Evolutionary conservation across 2,888 invertebrate genomes (phyloP).

Genomic region (Caenorhabditis sinica): DNA sequence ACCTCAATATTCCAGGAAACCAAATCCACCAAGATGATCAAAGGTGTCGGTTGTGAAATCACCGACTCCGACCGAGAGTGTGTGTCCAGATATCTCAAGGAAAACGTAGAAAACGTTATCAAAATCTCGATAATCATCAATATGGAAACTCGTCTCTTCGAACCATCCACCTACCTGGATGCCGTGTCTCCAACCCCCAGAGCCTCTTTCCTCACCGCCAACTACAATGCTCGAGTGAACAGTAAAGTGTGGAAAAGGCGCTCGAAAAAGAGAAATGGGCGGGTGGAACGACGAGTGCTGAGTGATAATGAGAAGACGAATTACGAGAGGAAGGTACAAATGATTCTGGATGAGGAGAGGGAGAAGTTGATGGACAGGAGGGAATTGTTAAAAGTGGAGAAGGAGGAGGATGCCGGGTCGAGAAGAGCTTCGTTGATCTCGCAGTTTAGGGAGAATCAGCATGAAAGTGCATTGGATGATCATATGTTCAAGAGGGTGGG

Average conservation of each 20-base stretch:
- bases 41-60: constrained; percentile 77
- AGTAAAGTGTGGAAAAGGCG: constrained; percentile 80
- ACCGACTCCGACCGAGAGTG: constrained; percentile 75
- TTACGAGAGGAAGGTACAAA: constrained; percentile 74
- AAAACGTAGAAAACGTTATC: constrained; percentile 77
- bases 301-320: constrained; percentile 71
- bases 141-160: constrained; percentile 79
- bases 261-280: constrained; percentile 67
- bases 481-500: constrained; percentile 77
- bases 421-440: constrained; percentile 57
- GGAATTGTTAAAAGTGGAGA: constrained; percentile 45
- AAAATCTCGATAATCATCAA: constrained; percentile 77
- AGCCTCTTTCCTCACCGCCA: constrained; percentile 81
- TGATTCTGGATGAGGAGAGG: constrained; percentile 73
- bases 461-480: constrained; percentile 64
- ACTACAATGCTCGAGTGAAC: constrained; percentile 82
- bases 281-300: constrained; percentile 36
- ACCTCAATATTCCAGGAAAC: constrained; percentile 21
- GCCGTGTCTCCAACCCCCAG: constrained; percentile 80
- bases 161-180: constrained; percentile 80
- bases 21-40: constrained; percentile 55
- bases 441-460: constrained; percentile 64
- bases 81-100: constrained; percentile 73
- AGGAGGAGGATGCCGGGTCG: constrained; percentile 50
- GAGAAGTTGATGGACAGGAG: constrained; percentile 47